A percentile compares a stretch with the other conserved stretches of the same genome.
phyloP scores from a whole-genome alignment of 2,888 invertebrate species.

The Globia sparganii region DNA sequence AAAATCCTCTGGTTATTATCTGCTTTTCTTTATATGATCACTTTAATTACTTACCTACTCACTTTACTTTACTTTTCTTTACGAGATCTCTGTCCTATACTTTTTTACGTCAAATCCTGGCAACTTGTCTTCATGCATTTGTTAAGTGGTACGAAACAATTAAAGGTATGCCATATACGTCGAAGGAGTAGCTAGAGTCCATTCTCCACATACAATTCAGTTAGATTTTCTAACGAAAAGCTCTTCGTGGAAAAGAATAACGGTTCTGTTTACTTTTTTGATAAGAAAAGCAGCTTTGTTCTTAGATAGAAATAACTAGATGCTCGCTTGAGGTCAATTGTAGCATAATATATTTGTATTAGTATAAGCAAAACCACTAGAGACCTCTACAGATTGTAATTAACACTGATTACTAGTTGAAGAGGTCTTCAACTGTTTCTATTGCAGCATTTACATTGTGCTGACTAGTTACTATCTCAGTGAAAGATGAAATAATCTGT shows the following conservation, averaged over 20 bases:
- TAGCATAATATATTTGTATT: not conserved
- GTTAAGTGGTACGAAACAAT: not conserved
- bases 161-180: not conserved
- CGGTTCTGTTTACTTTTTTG: not conserved
- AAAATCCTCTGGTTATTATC: not conserved
- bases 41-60: no score
- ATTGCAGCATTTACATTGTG: not conserved
- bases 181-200: not conserved
- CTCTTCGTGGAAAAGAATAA: not conserved
- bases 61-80: no score
- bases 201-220: not conserved
- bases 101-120: not conserved
- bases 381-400: constrained; percentile 11
- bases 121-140: not conserved
- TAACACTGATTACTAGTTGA: constrained; percentile 13
- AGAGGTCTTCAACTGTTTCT: constrained; percentile 1
- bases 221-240: not conserved
- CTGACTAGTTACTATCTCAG: not conserved
- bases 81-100: not conserved
- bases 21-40: not conserved
- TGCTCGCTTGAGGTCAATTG: not conserved
- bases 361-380: not conserved
- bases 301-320: not conserved
- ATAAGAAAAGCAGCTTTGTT: constrained; percentile 9
- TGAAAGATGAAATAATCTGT: not conserved